Evolutionary conservation across 1,140 invertebrate genomes (phyloP).

Genomic region (Hylaeus anthracinus): DNA sequence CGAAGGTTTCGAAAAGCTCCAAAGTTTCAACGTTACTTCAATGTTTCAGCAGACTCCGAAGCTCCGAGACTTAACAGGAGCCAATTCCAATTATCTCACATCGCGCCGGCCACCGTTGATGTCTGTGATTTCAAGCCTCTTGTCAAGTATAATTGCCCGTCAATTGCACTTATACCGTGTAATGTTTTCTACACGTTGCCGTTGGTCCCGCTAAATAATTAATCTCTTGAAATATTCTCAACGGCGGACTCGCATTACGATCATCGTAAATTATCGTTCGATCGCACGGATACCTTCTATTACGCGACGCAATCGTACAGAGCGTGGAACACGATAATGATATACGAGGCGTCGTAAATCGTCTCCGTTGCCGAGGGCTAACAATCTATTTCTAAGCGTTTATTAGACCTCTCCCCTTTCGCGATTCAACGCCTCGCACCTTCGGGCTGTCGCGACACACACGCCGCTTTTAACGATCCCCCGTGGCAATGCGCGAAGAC

Average conservation of each 20-base stretch:
- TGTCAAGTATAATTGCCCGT: no score
- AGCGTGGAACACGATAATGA: conserved; percentile 39
- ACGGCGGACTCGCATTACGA: not conserved
- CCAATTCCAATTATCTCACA: no score
- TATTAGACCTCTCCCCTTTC: conserved; percentile 11
- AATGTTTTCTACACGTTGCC: no score
- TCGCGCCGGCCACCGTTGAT: no score
- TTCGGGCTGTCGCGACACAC: not conserved
- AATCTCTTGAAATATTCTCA: not conserved
- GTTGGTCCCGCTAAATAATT: not conserved
- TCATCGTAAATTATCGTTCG: conserved; percentile 21
- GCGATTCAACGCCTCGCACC: conserved; percentile 13
- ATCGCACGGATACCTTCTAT: conserved; percentile 33
- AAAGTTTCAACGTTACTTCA: no score
- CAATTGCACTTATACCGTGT: no score
- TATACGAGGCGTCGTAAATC: conserved; percentile 42
- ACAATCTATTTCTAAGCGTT: conserved; percentile 31
- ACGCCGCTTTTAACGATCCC: not conserved
- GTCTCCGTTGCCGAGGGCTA: conserved; percentile 2
- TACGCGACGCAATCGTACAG: conserved; percentile 11
- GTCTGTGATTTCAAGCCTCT: no score
- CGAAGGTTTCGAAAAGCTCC: no score
- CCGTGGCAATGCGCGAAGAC: not conserved
- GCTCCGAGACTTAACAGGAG: no score
- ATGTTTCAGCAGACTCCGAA: no score